These are phyloP conservation scores for Disparrhopalites patrizii DNA, from an alignment of 2,888 invertebrate genomes.

Conservation along the genomic window DNA sequence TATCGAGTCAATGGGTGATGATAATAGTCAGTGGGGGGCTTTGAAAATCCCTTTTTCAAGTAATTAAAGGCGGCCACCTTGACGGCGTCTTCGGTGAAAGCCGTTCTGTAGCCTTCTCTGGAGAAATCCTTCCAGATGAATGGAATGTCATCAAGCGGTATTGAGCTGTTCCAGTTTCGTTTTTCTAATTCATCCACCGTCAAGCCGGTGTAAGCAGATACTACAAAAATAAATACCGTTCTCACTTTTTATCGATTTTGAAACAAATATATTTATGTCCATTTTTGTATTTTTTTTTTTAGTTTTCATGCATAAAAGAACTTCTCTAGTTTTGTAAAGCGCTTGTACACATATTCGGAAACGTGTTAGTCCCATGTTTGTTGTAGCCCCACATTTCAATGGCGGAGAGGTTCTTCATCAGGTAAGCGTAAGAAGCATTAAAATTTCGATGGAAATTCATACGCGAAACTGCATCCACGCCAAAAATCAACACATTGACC, in stretches of 20 bases:
- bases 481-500: constrained; percentile 69
- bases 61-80: constrained; percentile 77
- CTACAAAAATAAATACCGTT: no score
- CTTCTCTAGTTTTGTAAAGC: no score
- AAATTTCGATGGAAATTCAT: constrained; percentile 79
- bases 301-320: no score
- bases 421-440: constrained; percentile 64
- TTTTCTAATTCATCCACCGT: no score
- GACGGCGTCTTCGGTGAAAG: constrained; percentile 78
- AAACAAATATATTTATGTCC: no score
- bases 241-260: no score
- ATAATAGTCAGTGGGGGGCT: constrained; percentile 79
- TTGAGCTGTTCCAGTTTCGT: no score
- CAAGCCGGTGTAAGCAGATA: no score
- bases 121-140: constrained; percentile 19
- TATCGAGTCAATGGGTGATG: constrained; percentile 67
- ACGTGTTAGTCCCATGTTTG: constrained; percentile 91
- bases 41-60: constrained; percentile 67
- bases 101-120: constrained; percentile 10
- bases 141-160: constrained; percentile 17
- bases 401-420: constrained; percentile 60
- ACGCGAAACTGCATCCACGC: constrained; percentile 79
- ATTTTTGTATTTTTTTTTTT: no score
- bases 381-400: constrained; percentile 82
- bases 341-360: constrained; percentile 71